Conservation (phyloP, 2,113 vertebrate genomes). For the Australoheros scitulus region DNA sequence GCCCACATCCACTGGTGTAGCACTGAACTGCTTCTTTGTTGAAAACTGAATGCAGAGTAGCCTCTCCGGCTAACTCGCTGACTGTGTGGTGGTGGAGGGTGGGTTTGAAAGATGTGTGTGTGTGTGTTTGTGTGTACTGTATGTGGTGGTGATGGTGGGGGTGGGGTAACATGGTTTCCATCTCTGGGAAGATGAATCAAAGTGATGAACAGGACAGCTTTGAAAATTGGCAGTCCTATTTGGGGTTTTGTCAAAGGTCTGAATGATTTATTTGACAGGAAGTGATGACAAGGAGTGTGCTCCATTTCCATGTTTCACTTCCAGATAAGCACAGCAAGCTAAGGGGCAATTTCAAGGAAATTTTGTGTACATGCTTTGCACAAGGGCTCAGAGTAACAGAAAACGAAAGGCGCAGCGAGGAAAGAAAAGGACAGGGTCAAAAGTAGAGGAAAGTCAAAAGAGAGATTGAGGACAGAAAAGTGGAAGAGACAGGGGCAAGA, state of each 20-base stretch:
- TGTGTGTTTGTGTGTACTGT: too few relatives aligned
- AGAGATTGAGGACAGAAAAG: slow-evolving; percentile 16
- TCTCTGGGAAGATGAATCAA: slow-evolving; percentile 62
- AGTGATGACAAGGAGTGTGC: slow-evolving; percentile 23
- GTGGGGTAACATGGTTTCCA: slow-evolving; percentile 28
- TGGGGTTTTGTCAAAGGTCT: slow-evolving; percentile 66
- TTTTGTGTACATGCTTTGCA: not conserved
- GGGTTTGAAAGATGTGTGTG: not conserved
- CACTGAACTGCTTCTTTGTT: slow-evolving; percentile 30
- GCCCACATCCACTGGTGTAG: slow-evolving; percentile 7
- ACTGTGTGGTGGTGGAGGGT: not conserved
- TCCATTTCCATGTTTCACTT: slow-evolving; percentile 46
- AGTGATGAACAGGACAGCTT: slow-evolving; percentile 60
- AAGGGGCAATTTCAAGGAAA: not conserved
- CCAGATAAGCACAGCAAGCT: slow-evolving; percentile 25
- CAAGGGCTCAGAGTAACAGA: not conserved
- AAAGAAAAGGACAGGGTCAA: slow-evolving; percentile 1
- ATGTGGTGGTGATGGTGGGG: not conserved
- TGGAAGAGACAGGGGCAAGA: slow-evolving; percentile 20
- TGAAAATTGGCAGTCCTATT: slow-evolving; percentile 61
- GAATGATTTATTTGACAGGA: slow-evolving; percentile 64
- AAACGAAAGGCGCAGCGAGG: not conserved
- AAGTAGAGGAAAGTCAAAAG: slow-evolving; percentile 26
- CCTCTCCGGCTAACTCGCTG: slow-evolving; percentile 28
- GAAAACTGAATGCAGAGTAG: slow-evolving; percentile 12